phyloP scores from a whole-genome alignment of 2,113 vertebrate species.

The Tachycineta bicolor region DNA sequence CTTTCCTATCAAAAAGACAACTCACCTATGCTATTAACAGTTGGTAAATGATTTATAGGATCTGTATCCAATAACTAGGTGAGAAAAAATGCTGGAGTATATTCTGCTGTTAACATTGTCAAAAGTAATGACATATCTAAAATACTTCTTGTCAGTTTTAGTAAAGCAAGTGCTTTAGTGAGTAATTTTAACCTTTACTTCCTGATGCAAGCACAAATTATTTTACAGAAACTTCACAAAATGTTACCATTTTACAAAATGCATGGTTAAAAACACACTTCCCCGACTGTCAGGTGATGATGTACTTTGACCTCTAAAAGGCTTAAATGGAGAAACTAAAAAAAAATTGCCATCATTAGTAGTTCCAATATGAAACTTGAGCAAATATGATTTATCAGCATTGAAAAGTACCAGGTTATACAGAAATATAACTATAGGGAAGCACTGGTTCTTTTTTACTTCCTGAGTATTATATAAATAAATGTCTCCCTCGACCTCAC shows the following conservation, averaged over 20 bases:
- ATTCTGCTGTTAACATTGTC: neutral
- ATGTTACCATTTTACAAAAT: neutral
- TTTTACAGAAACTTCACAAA: neutral
- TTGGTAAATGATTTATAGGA: constrained; percentile 1
- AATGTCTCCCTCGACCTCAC: neutral
- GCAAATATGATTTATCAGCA: neutral
- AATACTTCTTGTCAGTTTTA: neutral
- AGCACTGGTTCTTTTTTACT: neutral
- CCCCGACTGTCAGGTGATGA: neutral
- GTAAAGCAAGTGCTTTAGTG: neutral
- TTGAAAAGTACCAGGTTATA: neutral
- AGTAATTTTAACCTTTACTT: neutral
- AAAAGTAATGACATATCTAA: neutral
- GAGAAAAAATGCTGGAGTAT: neutral
- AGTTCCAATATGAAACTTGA: neutral
- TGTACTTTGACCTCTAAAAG: neutral
- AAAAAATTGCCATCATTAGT: neutral
- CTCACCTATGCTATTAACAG: neutral
- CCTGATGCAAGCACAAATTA: neutral
- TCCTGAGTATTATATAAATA: neutral
- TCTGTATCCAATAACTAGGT: neutral
- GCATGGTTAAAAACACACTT: neutral
- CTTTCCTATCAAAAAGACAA: neutral
- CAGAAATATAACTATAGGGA: neutral
- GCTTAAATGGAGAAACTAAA: neutral